These are phyloP conservation scores for Dipodomys merriami DNA, from an alignment of 2,113 vertebrate genomes.

Conservation along the genomic window DNA sequence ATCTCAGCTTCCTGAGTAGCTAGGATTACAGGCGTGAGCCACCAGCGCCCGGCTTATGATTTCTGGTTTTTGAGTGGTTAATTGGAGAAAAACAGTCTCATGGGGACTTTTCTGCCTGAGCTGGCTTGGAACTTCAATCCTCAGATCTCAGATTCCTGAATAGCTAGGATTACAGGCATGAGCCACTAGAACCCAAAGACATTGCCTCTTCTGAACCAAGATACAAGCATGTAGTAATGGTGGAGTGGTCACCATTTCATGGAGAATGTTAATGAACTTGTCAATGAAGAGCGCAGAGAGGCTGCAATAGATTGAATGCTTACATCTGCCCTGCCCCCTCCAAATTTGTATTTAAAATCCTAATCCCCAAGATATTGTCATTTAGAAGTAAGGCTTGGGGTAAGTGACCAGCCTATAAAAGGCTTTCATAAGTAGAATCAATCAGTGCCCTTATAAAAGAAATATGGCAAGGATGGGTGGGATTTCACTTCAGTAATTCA, in stretches of 20 bases:
- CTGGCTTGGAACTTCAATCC: too few species aligned
- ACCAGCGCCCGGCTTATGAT: too few species aligned
- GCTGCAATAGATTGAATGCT: too few species aligned
- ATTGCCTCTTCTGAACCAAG: not conserved
- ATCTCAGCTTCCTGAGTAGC: too few species aligned
- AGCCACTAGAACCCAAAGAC: too few species aligned
- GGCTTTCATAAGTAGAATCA: too few species aligned
- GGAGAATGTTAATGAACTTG: not conserved
- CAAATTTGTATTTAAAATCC: not conserved
- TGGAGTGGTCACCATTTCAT: not conserved
- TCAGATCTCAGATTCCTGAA: too few species aligned
- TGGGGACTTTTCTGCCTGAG: too few species aligned
- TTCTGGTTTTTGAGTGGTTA: too few species aligned
- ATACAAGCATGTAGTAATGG: not conserved
- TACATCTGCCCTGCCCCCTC: not conserved
- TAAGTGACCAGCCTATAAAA: not conserved
- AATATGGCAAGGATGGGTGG: not conserved
- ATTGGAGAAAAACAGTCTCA: too few species aligned
- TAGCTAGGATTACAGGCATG: too few species aligned
- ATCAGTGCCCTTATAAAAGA: not conserved
- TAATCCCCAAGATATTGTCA: not conserved
- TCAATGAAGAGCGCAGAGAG: fast-evolving
- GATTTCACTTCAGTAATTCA: not conserved
- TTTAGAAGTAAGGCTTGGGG: not conserved
- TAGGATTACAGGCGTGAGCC: too few species aligned